Evolutionary conservation across 1,140 invertebrate genomes (phyloP).

Genomic region (Propsilocerus akamusi): DNA sequence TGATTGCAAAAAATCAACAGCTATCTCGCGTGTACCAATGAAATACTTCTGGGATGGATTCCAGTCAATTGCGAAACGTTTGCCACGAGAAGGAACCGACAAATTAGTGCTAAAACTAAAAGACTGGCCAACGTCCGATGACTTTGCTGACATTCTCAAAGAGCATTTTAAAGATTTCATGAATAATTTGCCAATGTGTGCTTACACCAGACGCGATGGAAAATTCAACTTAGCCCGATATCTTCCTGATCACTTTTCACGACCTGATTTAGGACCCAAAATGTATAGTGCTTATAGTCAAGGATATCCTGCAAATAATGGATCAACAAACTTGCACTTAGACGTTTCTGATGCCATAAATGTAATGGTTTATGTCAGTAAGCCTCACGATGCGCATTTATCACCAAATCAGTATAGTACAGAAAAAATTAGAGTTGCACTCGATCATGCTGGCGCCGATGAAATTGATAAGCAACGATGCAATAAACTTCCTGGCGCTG

Average conservation of each 20-base stretch:
- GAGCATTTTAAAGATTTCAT: constrained; percentile 71
- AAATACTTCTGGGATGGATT: constrained; percentile 89
- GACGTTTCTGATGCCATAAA: constrained; percentile 92
- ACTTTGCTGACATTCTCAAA: constrained; percentile 67
- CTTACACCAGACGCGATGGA: constrained; percentile 74
- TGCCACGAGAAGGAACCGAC: constrained; percentile 59
- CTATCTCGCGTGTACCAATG: constrained; percentile 66
- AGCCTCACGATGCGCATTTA: constrained; percentile 45
- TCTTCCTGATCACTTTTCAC: constrained; percentile 74
- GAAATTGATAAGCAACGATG: constrained; percentile 53
- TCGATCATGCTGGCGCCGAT: constrained; percentile 80
- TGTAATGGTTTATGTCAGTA: constrained; percentile 83
- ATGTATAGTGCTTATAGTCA: constrained; percentile 93
- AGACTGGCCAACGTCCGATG: constrained; percentile 83
- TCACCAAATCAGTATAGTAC: constrained; percentile 49
- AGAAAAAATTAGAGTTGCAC: constrained; percentile 54
- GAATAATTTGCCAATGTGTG: constrained; percentile 62
- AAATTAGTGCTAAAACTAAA: constrained; percentile 81
- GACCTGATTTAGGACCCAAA: constrained; percentile 84
- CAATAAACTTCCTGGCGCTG: constrained; percentile 61
- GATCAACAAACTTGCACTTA: constrained; percentile 85
- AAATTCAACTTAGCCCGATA: constrained; percentile 69
- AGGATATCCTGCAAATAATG: constrained; percentile 47
- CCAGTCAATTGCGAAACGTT: constrained; percentile 53
- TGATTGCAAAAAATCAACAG: constrained; percentile 67